Base-by-base conservation (phyloP, 2,797 vertebrate species). In the Arctocebus calabarensis region DNA sequence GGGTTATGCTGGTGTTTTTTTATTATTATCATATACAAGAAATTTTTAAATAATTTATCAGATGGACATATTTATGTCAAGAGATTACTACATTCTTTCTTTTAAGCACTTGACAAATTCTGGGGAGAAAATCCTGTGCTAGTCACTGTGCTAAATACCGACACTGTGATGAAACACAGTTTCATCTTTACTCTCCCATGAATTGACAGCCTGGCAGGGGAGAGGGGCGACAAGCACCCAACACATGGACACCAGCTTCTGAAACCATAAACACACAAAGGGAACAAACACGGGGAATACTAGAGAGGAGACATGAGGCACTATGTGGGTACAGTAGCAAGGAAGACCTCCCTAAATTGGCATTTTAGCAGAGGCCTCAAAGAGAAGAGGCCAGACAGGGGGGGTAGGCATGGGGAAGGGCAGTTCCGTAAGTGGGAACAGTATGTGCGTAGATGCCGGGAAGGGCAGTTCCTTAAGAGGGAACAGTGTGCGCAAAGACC, bases 91-190 rank as follows among this genome's bases (percentile, higher is more conserved):
- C 61, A 73, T 87, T 68, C 55, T 74, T n/a, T 83, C 22, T 43
- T 16, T 84, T 87, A 74, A 78, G 43, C 52, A 88, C 74, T 73
- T 95, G 75, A 37, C 34, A 94, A 73, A 43, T 57, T 32, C 68
- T 48, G 48, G 73, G 7, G 77, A 88, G 95, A 45, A 34, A n/a
- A 27, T 9, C 66, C 37, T 73, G 20, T 86, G 64, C 16, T 64
- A 61, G 10, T 59, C 55, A n/a, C 61, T 82, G 19, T 73, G 81
- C 77, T 95, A 74, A 86, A 70, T 40, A 68, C 48, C 62, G 87
- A 61, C 17, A 34, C 20, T 37, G 61, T 84, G 45, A 66, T 45
- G 52, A 81, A 91, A 29, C 10, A 78, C n/a, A 16, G 29, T 20
- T 55, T 0, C 5, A 64, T 43, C 52, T 37, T 66, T 62, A 32